Base-by-base conservation (phyloP, 2,888 invertebrate species). In the Hirtodrosophila trivittata region DNA sequence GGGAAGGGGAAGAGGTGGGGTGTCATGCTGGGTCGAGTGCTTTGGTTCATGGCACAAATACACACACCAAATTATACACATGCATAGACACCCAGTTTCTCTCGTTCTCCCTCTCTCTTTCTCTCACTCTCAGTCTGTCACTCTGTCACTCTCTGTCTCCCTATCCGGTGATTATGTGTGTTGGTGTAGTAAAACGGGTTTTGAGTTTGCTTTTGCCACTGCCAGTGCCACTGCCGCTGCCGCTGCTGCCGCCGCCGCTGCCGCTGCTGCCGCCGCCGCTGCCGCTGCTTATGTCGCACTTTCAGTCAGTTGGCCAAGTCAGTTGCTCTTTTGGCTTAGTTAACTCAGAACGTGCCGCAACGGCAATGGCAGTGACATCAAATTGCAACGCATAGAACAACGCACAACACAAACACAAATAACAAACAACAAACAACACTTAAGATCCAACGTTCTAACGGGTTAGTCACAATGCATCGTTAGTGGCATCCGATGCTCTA, bases 281-380 rank as follows among this genome's bases (percentile, higher is more conserved):
- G 65, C 63, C 58, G 60, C 66, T 68, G 55, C 60, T 64, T 62
- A 51, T 77, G 78, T 58, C 74, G 76, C 83, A 66, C 68, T 67
- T 69, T 63, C 71, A 80, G 67, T 80, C 86, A 69, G 86, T 81
- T 86, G 84, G 86, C 69, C 84, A 86, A 80, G 81, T 82, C 85
- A 86, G 86, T 82, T 82, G 77, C 86, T 86, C 85, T 82, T 82
- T 86, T 82, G 70, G 77, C 85, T 86, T 77, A 86, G 75, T 77
- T 75, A 86, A 84, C 81, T 68, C 62, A 81, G 86, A 83, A 81
- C 86, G 84, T 81, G 84, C 63, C 74, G 74, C 75, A 68, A 62
- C 80, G 64, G 59, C 77, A 74, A 78, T 86, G 56, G 45, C 76
- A 57, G 41, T 54, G 32, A 49, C 63, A 47, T 33, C 30, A 58